These are phyloP conservation scores for Nansenia antarctica DNA, from an alignment of 2,113 vertebrate genomes.

Conservation along the genomic window DNA sequence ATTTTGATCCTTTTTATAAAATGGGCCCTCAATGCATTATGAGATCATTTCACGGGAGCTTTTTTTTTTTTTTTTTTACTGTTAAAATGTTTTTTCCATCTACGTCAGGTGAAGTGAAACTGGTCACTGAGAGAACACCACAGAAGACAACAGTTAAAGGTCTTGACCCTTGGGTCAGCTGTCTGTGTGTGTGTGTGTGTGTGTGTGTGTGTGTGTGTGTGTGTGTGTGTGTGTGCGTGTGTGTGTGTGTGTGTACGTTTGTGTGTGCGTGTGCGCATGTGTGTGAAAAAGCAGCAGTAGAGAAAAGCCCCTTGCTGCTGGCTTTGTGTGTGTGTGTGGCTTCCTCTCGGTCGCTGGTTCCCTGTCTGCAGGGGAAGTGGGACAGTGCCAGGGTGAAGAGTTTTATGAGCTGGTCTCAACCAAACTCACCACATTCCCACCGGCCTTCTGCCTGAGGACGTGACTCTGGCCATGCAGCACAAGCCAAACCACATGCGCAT, in stretches of 20 bases:
- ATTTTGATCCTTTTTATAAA: not conserved
- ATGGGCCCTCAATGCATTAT: too few relatives aligned
- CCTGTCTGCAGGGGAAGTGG: constrained; percentile 76
- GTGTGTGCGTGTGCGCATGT: constrained; percentile 52
- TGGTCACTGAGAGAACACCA: constrained; percentile 55
- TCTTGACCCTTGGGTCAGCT: constrained; percentile 68
- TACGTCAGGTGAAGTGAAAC: constrained; percentile 74
- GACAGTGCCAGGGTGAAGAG: constrained; percentile 73
- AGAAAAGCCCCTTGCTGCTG: constrained; percentile 53
- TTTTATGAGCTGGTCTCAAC: constrained; percentile 72
- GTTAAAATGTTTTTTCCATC: not conserved
- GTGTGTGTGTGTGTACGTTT: constrained; percentile 52
- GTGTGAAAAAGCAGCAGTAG: constrained; percentile 48
- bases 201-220: constrained; percentile 27
- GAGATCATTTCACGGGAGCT: not conserved
- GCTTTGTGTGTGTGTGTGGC: constrained; percentile 58
- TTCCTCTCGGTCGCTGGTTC: constrained; percentile 73
- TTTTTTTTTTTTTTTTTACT: not conserved
- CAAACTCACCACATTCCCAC: constrained; percentile 75
- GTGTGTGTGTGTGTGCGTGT: constrained; percentile 52
- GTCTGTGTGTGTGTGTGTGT: constrained; percentile 50
- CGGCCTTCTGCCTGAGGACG: constrained; percentile 65
- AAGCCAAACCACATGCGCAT: constrained; percentile 66
- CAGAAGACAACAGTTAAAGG: constrained; percentile 50
- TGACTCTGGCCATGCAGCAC: constrained; percentile 71